Conservation (phyloP, 2,888 invertebrate species). For the Drosophila suboccidentalis region DNA sequence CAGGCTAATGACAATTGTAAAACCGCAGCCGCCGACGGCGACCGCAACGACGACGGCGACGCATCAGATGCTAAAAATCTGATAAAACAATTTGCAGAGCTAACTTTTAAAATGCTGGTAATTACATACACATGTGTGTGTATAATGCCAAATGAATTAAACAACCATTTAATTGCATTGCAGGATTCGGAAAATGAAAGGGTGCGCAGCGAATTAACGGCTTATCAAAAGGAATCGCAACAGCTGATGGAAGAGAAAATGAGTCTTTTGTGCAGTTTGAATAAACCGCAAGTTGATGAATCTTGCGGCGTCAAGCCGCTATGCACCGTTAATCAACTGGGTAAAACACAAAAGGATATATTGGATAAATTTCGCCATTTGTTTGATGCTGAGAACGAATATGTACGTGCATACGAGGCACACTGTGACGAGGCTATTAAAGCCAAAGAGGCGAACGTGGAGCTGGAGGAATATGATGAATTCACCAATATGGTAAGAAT, state of each 20-base stretch:
- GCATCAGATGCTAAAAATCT: neutral
- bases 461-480: constrained; percentile 19
- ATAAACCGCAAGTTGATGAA: neutral
- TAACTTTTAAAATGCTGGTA: constrained; percentile 8
- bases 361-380: constrained; percentile 4
- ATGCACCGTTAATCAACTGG: neutral
- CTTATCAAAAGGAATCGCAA: neutral
- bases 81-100: constrained; percentile 7
- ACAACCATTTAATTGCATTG: neutral
- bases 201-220: accelerated
- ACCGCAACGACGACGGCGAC: too few species aligned
- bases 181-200: constrained; percentile 12
- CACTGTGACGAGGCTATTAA: constrained; percentile 24
- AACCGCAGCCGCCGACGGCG: neutral
- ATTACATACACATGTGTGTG: neutral
- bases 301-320: neutral
- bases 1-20: too few species aligned
- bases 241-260: constrained; percentile 15
- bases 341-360: neutral
- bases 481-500: constrained; percentile 35
- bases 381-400: neutral
- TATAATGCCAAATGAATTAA: neutral
- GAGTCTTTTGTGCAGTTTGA: constrained; percentile 2
- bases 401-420: constrained; percentile 7
- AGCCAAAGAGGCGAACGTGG: neutral